phyloP scores from a whole-genome alignment of 1,140 invertebrate species.

The Euwallacea similis region DNA sequence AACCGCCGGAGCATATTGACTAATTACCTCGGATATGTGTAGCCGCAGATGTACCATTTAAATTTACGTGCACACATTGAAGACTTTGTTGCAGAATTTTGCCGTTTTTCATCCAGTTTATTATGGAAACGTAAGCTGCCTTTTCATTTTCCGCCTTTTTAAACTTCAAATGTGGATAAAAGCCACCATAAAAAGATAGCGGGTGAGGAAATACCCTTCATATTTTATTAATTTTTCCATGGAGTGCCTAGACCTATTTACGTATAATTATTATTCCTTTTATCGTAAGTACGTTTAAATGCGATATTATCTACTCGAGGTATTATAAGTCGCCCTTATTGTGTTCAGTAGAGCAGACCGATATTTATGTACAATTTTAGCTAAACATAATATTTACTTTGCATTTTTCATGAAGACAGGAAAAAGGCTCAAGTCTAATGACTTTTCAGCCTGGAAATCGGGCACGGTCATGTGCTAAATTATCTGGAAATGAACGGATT shows the following conservation, averaged over 20 bases:
- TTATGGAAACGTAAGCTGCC: neutral
- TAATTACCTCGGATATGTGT: neutral
- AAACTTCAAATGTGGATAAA: neutral
- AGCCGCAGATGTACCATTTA: neutral
- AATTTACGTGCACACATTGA: neutral
- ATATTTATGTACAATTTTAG: neutral
- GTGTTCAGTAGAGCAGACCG: neutral
- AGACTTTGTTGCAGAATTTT: neutral
- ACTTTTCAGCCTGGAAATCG: neutral
- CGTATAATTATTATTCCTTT: neutral
- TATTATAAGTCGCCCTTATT: neutral
- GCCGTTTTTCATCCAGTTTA: neutral
- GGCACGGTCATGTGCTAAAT: constrained; percentile 2
- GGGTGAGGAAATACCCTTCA: neutral
- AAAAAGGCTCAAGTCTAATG: neutral
- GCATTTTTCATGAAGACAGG: too few relatives aligned
- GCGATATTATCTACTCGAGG: neutral
- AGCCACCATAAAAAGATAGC: neutral
- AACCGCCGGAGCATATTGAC: neutral
- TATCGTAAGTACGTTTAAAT: neutral
- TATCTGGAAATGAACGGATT: constrained; percentile 13
- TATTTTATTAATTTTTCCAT: neutral
- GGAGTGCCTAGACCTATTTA: neutral
- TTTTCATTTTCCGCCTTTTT: neutral
- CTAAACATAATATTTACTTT: neutral